Evolutionary conservation across 2,888 invertebrate species (phyloP), one percentile per base, ranked within the genome.

Genomic region (Cancer borealis): DNA sequence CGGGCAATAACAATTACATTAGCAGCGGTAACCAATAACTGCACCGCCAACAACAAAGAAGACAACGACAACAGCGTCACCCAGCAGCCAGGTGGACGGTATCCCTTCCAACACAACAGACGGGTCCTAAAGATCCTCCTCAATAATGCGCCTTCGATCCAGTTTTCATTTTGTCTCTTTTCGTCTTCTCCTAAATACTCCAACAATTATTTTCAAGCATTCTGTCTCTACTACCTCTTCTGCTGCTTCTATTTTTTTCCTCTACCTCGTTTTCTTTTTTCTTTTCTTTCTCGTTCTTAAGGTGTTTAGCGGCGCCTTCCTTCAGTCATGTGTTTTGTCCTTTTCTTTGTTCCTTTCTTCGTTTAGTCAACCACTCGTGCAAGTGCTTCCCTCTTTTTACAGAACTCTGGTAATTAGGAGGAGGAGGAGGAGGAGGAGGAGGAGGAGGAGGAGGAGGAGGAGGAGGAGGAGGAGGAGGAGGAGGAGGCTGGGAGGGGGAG

Each of bases 1-100:
- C 26, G 79, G 79, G 79, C 79, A 79, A 79, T 79, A 79, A 79
- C 79, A 79, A 79, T 79, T 79, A 79, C 79, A 79, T 79, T 79
- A 79, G 79, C 79, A 79, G 79, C 79, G 79, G 30, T 79, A 79
- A 66, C 66, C 66, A 66, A 79, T 79, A 79, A 79, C 79, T 79
- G 30, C 30, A 26, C 79, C 30, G 30, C 26, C 79, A 79, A 17
- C 79, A 79, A 17, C 30, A 79, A 12, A 8, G 79, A 26, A 30
- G 30, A 26, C 10, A 30, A 79, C 79, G 21, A 79, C 79, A 26
- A 26, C 79, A 26, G 30, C 30, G 10, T 30, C 79, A 79, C 30
- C 79, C 6, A 79, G 79, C 5, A 26, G 30, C 8, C 30, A 6
- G 14, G 79, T 8, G 30, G 30, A 79, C 79, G 79, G 79, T 26